Evolutionary conservation across 1,140 invertebrate species (phyloP).

Genomic region (Ylistrum balloti): DNA sequence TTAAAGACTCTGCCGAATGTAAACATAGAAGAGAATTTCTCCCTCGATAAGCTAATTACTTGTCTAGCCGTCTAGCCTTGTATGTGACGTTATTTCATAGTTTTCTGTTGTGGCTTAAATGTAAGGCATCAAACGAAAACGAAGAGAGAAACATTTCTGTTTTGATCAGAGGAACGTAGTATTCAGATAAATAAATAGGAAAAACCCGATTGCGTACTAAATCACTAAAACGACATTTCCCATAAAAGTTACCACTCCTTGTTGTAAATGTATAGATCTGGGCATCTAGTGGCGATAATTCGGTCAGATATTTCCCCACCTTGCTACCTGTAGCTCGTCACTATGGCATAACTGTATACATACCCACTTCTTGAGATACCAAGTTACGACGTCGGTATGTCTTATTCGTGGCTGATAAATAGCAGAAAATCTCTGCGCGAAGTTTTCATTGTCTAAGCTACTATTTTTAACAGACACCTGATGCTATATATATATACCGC

Average conservation of each 20-base stretch:
- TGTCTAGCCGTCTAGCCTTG: not conserved
- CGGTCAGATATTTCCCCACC: constrained; percentile 30
- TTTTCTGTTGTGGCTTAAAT: not conserved
- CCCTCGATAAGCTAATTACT: not conserved
- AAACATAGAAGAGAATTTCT: not conserved
- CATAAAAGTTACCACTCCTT: not conserved
- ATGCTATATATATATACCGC: too few species aligned
- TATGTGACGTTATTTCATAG: not conserved
- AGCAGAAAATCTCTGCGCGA: not conserved
- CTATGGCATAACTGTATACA: not conserved
- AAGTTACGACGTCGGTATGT: not conserved
- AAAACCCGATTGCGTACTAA: too few species aligned
- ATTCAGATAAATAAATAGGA: too few species aligned
- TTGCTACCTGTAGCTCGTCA: not conserved
- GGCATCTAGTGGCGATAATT: not conserved
- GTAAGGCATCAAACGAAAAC: not conserved
- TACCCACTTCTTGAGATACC: not conserved
- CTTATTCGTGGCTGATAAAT: not conserved
- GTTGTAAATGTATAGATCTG: not conserved
- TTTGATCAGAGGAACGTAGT: too few species aligned
- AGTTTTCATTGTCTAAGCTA: not conserved
- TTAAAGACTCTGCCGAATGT: too few species aligned
- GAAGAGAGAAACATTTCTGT: too few species aligned
- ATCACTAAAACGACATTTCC: too few species aligned
- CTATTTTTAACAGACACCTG: not conserved